Evolutionary conservation across 2,113 vertebrate genomes (phyloP).

Genomic region (Ceratotherium simum): DNA sequence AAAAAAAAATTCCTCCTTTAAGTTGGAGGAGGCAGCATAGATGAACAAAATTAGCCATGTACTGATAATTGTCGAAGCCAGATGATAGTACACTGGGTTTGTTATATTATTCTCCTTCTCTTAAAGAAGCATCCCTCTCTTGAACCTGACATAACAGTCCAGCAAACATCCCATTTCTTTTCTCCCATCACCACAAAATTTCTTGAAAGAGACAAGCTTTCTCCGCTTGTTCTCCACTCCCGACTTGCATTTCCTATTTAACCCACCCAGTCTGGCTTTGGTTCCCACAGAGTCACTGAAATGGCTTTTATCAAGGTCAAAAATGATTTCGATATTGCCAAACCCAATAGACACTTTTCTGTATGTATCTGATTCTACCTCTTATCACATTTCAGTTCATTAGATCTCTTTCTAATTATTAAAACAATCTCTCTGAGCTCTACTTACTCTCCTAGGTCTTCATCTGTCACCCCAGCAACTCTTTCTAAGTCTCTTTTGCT

Average conservation of each 20-base stretch:
- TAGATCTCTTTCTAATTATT: not conserved
- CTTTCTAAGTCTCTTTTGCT: not conserved
- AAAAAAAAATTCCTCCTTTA: not conserved
- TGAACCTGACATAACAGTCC: not conserved
- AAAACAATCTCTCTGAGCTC: not conserved
- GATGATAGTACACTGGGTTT: not conserved
- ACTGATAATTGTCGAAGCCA: not conserved
- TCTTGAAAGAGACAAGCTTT: not conserved
- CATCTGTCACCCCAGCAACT: not conserved
- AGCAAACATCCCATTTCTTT: not conserved
- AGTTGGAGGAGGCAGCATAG: not conserved
- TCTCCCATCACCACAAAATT: not conserved
- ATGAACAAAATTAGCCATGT: not conserved
- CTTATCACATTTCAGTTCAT: not conserved
- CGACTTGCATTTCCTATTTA: not conserved
- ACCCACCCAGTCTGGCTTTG: rapidly evolving
- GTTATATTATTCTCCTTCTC: not conserved
- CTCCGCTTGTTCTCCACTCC: not conserved
- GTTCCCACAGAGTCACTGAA: not conserved
- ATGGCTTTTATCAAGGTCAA: not conserved
- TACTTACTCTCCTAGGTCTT: not conserved
- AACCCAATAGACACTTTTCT: not conserved
- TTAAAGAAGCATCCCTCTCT: not conserved
- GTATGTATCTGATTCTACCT: not conserved
- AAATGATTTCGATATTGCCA: not conserved